A percentile compares a stretch with the other conserved stretches of the same genome.
These are phyloP conservation scores for pig (Sus scrofa) DNA, from an alignment of 2,113 vertebrate genomes.

Conservation along the genomic window DNA sequence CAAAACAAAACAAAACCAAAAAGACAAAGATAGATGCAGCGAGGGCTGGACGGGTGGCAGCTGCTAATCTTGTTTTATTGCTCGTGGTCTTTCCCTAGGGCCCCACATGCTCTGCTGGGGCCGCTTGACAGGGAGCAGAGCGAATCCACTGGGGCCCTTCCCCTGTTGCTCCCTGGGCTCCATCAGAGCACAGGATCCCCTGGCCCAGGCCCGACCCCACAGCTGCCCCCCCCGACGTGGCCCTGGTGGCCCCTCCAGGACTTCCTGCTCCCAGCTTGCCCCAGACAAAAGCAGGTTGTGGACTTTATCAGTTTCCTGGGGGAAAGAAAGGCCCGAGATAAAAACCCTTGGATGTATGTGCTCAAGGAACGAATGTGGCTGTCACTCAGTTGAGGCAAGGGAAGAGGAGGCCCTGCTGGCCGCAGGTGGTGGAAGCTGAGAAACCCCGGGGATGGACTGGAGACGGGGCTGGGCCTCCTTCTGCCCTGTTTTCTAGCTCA, in stretches of 20 bases:
- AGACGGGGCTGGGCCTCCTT: not conserved
- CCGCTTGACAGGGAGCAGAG: not conserved
- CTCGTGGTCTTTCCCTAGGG: rapidly evolving
- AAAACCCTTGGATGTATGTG: not conserved
- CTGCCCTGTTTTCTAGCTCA: not conserved
- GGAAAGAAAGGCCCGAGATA: slow-evolving; percentile 42
- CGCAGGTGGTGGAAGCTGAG: not conserved
- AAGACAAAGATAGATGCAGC: no score
- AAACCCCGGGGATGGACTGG: rapidly evolving
- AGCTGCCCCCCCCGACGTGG: not conserved
- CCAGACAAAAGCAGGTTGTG: not conserved
- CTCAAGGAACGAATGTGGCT: not conserved
- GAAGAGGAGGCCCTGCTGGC: not conserved
- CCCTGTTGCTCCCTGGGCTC: not conserved
- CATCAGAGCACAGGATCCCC: rapidly evolving
- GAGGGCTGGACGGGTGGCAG: rapidly evolving
- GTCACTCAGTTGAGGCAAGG: not conserved
- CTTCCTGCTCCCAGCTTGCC: not conserved
- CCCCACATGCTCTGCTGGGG: not conserved
- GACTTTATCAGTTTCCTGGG: slow-evolving; percentile 48
- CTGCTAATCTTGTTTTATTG: not conserved
- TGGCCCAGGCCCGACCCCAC: not conserved
- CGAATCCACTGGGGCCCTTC: not conserved
- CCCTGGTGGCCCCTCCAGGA: not conserved
- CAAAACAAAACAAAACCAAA: no score